Evolutionary conservation across 1,140 invertebrate species (phyloP), one percentile per base, ranked within the genome.

Genomic region (Ceratosolen solmsi): DNA sequence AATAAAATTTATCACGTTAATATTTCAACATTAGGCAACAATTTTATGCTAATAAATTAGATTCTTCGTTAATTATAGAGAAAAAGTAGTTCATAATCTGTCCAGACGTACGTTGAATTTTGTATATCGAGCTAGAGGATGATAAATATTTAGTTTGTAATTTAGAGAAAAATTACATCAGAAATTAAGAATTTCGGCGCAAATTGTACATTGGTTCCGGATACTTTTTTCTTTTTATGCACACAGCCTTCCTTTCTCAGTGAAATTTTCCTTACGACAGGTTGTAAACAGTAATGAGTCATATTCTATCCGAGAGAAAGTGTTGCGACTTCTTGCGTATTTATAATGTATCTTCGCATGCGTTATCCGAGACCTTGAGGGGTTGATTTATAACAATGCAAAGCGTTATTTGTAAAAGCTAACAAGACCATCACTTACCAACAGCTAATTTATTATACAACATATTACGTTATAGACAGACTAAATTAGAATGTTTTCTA

Each of bases 101-200:
- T n/a, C n/a, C n/a, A n/a, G n/a, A n/a, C n/a, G n/a, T n/a, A n/a
- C n/a, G n/a, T n/a, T n/a, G n/a, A n/a, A n/a, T n/a, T n/a, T n/a
- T n/a, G n/a, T n/a, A n/a, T n/a, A n/a, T n/a, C n/a, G n/a, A n/a
- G n/a, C n/a, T n/a, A n/a, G n/a, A n/a, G n/a, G n/a, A n/a, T n/a
- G n/a, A n/a, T n/a, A n/a, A n/a, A n/a, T n/a, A n/a, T n/a, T n/a
- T n/a, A n/a, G n/a, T 85, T 88, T 83, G 86, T 85, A 87, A 89
- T 38, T 25, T 51, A 54, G 73, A 76, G 82, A 86, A 85, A 84
- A 87, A 87, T 86, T 85, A 86, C 86, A 83, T 85, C 86, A 84
- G 81, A 73, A 82, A 82, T 79, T 27, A 68, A 54, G 71, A 54
- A 60, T 82, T 84, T 79, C 65, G 15, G 56, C 25, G 15, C 30